Conservation (phyloP, 2,888 invertebrate species). For the Diarsia brunnea region DNA sequence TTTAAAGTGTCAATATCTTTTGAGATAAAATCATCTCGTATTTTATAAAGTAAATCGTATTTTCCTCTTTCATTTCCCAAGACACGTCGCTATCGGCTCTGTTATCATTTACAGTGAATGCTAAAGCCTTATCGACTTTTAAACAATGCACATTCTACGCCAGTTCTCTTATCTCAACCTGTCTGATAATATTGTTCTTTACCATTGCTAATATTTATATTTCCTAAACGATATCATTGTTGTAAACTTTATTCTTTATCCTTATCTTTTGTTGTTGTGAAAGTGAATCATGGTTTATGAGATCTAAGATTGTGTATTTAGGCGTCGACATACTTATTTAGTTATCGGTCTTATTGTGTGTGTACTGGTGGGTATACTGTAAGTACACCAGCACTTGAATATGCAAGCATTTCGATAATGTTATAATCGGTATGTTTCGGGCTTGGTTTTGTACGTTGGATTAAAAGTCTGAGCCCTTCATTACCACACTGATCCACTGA, state of each 20-base stretch:
- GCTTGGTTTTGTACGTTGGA: neutral
- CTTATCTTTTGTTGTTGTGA: conserved; percentile 31
- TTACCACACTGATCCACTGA: neutral
- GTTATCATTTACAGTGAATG: conserved; percentile 38
- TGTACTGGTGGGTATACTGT: conserved; percentile 19
- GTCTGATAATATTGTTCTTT: conserved; percentile 62
- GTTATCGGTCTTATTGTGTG: conserved; percentile 32
- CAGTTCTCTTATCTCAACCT: conserved; percentile 41
- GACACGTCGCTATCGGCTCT: conserved; percentile 21
- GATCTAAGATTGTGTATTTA: conserved; percentile 25
- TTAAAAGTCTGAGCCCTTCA: conserved; percentile 2
- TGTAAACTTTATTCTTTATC: conserved; percentile 42
- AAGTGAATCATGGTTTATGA: conserved; percentile 43
- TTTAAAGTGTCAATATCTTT: conserved; percentile 22
- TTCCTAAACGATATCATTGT: conserved; percentile 53
- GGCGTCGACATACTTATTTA: conserved; percentile 37
- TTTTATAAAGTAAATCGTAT: conserved; percentile 26
- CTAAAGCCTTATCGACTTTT: conserved; percentile 38
- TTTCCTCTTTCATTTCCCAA: conserved; percentile 21
- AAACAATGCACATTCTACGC: conserved; percentile 50
- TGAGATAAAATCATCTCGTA: neutral
- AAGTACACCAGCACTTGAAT: conserved; percentile 19
- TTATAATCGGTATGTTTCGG: neutral
- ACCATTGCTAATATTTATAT: conserved; percentile 52
- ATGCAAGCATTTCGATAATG: conserved; percentile 9